Conservation (phyloP, 2,113 vertebrate species). For the Crotophaga sulcirostris region DNA sequence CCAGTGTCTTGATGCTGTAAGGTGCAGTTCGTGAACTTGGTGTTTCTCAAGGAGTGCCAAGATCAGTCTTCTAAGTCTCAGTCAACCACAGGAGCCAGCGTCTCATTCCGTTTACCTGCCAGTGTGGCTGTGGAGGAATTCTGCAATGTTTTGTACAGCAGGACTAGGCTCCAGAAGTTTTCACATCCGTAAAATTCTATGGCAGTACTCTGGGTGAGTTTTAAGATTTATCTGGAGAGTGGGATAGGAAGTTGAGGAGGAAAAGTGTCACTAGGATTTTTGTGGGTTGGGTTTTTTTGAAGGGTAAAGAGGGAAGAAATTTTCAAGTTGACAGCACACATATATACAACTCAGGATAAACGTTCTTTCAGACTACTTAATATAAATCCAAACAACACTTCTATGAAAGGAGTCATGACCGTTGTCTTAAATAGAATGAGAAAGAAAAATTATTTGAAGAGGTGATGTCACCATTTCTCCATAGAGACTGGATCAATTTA, state of each 20-base stretch:
- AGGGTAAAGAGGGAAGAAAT: not conserved
- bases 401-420: not conserved
- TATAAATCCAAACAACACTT: conserved; percentile 6
- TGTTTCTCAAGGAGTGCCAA: not conserved
- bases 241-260: not conserved
- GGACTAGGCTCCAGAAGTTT: not conserved
- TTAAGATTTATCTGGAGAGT: not conserved
- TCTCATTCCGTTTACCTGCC: too few species aligned
- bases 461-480: not conserved
- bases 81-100: not conserved
- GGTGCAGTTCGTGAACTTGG: not conserved
- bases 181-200: not conserved
- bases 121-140: not conserved
- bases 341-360: not conserved
- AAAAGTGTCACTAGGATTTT: not conserved
- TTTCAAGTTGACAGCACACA: not conserved
- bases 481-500: not conserved
- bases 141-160: not conserved
- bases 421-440: not conserved
- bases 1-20: not conserved
- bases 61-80: not conserved
- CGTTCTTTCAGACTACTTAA: not conserved
- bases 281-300: not conserved
- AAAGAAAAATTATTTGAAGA: not conserved
- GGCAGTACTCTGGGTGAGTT: not conserved